Evolutionary conservation across 2,797 vertebrate genomes (phyloP).

Genomic region (Clamator glandarius): DNA sequence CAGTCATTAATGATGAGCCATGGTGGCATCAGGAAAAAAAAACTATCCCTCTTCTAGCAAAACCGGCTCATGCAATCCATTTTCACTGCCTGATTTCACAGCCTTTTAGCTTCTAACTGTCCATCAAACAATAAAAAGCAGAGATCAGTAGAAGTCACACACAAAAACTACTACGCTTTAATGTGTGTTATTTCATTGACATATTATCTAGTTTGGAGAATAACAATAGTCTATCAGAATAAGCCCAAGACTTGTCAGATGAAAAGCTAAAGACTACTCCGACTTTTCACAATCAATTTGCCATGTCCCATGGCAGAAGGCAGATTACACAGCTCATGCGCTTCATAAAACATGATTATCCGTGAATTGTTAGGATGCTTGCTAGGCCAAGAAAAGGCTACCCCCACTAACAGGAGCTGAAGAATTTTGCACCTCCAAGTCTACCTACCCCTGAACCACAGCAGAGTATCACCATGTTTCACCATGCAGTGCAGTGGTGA

Average conservation of each 20-base stretch:
- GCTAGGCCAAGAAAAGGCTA: background rate
- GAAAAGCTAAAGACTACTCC: background rate
- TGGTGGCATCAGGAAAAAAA: background rate
- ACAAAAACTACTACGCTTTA: background rate
- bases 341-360: background rate
- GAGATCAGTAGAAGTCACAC: background rate
- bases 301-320: background rate
- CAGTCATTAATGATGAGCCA: background rate
- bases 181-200: background rate
- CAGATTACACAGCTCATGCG: background rate
- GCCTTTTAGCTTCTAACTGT: background rate
- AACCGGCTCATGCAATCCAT: background rate
- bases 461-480: background rate
- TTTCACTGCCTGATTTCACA: background rate
- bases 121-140: background rate
- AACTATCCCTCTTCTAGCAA: background rate
- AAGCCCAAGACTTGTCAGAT: background rate
- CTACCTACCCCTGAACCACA: background rate
- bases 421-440: background rate
- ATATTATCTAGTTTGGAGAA: background rate
- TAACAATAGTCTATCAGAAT: background rate
- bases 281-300: slow-evolving; percentile 26
- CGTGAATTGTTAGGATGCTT: background rate
- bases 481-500: background rate
- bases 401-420: background rate